These are phyloP conservation scores for Entomobrya multifasciata DNA, from an alignment of 2,888 invertebrate species.

Conservation along the genomic window DNA sequence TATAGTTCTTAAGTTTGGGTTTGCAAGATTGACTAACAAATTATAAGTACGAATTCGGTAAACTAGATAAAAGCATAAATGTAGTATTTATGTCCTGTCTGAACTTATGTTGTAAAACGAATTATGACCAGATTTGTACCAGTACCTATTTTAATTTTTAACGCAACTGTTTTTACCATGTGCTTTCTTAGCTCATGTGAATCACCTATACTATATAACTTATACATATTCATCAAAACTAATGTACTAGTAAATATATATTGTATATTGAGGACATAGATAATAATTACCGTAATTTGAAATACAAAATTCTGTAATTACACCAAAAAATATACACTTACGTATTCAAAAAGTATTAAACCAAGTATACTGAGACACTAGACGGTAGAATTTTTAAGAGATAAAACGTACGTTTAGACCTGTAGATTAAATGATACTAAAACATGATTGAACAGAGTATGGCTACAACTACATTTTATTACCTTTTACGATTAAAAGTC, in stretches of 20 bases:
- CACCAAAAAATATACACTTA: slow-evolving; percentile 31
- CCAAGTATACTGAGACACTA: slow-evolving; percentile 40
- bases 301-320: neutral
- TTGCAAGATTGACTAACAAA: no score
- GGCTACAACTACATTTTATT: slow-evolving; percentile 20
- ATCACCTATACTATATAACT: slow-evolving; percentile 3
- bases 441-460: neutral
- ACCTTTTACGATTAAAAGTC: slow-evolving; percentile 26
- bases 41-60: no score
- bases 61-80: no score
- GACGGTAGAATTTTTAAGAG: slow-evolving; percentile 16
- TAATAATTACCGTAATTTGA: neutral
- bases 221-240: neutral
- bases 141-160: slow-evolving; percentile 32
- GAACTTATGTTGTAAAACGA: no score
- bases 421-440: neutral
- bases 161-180: slow-evolving; percentile 35
- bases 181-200: slow-evolving; percentile 53
- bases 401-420: neutral
- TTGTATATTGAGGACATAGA: neutral
- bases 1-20: no score
- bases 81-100: no score
- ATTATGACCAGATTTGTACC: slow-evolving; percentile 27
- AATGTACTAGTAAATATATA: no score
- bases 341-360: slow-evolving; percentile 40